Evolutionary conservation across 2,113 vertebrate genomes (phyloP), one percentile per base, ranked within the genome.

Genomic region (Poeciliopsis occidentalis): DNA sequence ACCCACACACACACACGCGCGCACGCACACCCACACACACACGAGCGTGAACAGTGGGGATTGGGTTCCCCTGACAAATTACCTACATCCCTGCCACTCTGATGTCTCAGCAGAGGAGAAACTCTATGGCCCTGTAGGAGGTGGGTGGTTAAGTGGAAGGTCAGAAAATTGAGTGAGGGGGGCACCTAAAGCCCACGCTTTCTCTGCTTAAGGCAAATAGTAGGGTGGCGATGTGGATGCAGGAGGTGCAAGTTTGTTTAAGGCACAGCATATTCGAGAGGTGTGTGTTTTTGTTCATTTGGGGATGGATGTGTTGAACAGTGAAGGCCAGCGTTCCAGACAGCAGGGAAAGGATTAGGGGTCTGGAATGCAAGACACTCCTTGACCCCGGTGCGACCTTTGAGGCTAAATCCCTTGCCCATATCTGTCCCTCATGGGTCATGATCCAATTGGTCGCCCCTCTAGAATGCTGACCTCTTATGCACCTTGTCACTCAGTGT

Each of bases 381-480:
- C 83, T 88, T 90, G 92, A 94, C 92, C 91, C 84, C 73, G 15
- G 64, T 26, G 78, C 3, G 83, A 92, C 93, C 93, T 92, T 89
- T 85, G 69, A 76, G 81, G 71, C 91, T 90, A 92, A 91, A 90
- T 91, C 90, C 89, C 86, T 84, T 92, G 85, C 88, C 83, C 91
- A 84, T 91, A 82, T 87, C 89, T 92, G 90, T 93, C 91, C 88
- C 82, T 92, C 88, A 92, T 89, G 88, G 92, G 87, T 91, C 89
- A 92, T 92, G 93, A 94, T 93, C 92, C 91, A 91, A 92, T 92
- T 88, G 91, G 91, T 90, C 86, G 76, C 90, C 80, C 86, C 86
- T 87, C 87, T 76, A 87, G 89, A 93, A 92, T 91, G 90, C 91
- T 87, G 90, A 91, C 89, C 91, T 72, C 88, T 90, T 30, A 80